Percentiles rank a stretch among this genome's conserved stretches.
Conservation (phyloP, 2,888 invertebrate genomes). For the Ernsta delagoae region DNA sequence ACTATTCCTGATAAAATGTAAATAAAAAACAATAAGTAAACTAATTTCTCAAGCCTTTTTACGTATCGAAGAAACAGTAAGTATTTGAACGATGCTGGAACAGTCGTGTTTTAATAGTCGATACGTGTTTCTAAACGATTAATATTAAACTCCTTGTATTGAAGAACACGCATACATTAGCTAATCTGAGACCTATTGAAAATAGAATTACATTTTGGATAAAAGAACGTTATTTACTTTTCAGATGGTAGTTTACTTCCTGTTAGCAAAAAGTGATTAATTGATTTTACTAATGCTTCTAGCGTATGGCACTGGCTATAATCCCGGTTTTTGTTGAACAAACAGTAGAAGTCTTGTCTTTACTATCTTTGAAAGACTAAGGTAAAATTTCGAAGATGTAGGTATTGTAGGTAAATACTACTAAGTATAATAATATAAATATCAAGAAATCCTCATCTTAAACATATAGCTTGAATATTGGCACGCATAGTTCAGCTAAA, state of each 20-base stretch:
- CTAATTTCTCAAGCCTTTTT: not conserved
- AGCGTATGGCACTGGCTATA: not conserved
- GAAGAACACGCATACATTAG: slow-evolving; percentile 6
- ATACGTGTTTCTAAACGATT: slow-evolving; percentile 27
- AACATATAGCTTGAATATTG: too few relatives aligned
- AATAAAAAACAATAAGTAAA: not conserved
- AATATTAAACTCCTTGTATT: slow-evolving; percentile 17
- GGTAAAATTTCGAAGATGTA: too few relatives aligned
- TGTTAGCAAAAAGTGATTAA: slow-evolving; percentile 39
- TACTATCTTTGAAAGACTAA: too few relatives aligned
- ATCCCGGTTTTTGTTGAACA: not conserved
- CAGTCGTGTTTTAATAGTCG: slow-evolving; percentile 19
- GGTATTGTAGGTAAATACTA: too few relatives aligned
- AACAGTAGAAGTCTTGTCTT: too few relatives aligned
- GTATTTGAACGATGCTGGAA: not conserved
- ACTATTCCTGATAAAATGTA: too few relatives aligned
- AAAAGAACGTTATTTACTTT: slow-evolving; percentile 31
- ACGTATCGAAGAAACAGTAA: not conserved
- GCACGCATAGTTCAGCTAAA: too few relatives aligned
- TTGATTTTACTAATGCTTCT: slow-evolving; percentile 35
- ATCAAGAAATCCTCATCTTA: too few relatives aligned
- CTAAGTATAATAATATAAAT: too few relatives aligned
- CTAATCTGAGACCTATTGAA: slow-evolving; percentile 16
- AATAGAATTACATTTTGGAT: slow-evolving; percentile 18
- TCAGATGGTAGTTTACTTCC: slow-evolving; percentile 26